Conservation (phyloP, 2,888 invertebrate species). For the Heteromurus nitidus region DNA sequence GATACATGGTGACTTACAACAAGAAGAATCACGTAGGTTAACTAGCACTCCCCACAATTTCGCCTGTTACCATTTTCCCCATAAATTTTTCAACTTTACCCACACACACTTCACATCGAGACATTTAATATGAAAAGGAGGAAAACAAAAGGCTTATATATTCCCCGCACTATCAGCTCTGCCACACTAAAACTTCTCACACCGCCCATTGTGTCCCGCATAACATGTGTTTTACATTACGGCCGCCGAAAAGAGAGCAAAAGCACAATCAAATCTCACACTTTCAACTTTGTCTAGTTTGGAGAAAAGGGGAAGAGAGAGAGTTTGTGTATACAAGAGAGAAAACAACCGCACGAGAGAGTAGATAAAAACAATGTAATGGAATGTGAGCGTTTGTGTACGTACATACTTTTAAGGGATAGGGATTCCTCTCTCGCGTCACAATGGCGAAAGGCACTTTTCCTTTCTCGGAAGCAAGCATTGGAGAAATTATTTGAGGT, state of each 20-base stretch:
- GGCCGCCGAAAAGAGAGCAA: not conserved
- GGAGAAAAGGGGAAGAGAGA: too few relatives aligned
- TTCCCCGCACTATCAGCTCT: conserved; percentile 48
- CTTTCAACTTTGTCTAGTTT: too few relatives aligned
- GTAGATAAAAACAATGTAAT: too few relatives aligned
- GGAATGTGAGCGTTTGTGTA: too few relatives aligned
- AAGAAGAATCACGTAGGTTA: conserved; percentile 56
- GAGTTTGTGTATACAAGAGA: too few relatives aligned
- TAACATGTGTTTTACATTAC: conserved; percentile 52
- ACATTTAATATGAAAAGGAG: conserved; percentile 47
- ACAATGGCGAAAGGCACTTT: too few relatives aligned
- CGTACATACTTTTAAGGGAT: too few relatives aligned
- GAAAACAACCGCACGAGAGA: too few relatives aligned
- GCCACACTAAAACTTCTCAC: conserved; percentile 45
- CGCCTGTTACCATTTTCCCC: conserved; percentile 43
- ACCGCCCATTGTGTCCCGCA: conserved; percentile 39
- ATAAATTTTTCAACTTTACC: conserved; percentile 54
- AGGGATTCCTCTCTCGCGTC: too few relatives aligned
- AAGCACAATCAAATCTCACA: conserved; percentile 7
- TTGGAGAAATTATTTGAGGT: conserved; percentile 44
- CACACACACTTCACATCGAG: conserved; percentile 25
- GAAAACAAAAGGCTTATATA: conserved; percentile 37
- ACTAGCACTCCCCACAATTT: conserved; percentile 45
- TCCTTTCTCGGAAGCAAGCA: too few relatives aligned
- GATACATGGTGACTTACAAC: conserved; percentile 48